Evolutionary conservation across 2,113 vertebrate species (phyloP).

Genomic region (Podarcis muralis): DNA sequence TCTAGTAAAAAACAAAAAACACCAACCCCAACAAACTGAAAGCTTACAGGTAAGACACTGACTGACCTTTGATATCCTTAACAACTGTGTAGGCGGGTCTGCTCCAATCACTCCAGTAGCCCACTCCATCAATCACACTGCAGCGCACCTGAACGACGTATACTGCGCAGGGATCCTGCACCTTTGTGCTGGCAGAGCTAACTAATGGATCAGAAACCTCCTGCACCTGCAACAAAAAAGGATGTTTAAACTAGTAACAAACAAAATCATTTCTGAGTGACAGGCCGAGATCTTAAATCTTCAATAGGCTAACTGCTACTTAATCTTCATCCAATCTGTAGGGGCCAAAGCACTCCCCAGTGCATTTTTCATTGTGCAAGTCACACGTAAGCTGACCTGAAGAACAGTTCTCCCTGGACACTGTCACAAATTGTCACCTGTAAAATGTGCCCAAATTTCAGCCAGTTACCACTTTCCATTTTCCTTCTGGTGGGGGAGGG

Average conservation of each 20-base stretch:
- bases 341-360: too few species aligned
- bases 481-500: too few species aligned
- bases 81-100: conserved; percentile 68
- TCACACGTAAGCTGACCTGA: too few species aligned
- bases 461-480: too few species aligned
- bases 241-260: not conserved
- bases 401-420: too few species aligned
- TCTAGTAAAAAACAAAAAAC: fast-evolving
- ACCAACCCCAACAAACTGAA: not conserved
- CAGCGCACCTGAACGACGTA: conserved; percentile 85
- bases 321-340: not conserved
- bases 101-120: conserved; percentile 93
- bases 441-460: too few species aligned
- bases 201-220: conserved; percentile 40
- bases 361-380: too few species aligned
- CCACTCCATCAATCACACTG: conserved; percentile 65
- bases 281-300: not conserved
- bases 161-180: conserved; percentile 77
- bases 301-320: not conserved
- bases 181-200: conserved; percentile 48
- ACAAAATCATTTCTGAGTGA: not conserved
- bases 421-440: too few species aligned
- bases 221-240: conserved; percentile 54
- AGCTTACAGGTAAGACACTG: not conserved
- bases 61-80: conserved; percentile 82